Percentiles rank a stretch among this genome's conserved stretches.
These are phyloP conservation scores for Athalia rosae DNA, from an alignment of 2,888 invertebrate species.

Conservation along the genomic window DNA sequence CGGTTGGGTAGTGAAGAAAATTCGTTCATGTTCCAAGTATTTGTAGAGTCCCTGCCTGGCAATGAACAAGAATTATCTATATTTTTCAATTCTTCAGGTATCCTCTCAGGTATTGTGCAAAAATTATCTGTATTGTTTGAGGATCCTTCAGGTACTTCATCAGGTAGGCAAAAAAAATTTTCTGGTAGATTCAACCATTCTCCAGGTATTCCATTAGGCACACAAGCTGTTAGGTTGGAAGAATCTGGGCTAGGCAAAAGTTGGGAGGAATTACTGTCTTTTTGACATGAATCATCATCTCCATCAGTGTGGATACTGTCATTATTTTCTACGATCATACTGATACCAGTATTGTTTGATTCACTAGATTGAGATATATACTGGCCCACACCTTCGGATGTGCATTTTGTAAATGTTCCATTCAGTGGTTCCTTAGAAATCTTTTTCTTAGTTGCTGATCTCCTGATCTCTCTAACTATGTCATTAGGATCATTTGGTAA, in stretches of 20 bases:
- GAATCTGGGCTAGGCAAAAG: background rate
- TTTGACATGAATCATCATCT: background rate
- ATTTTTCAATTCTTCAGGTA: background rate
- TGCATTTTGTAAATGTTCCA: background rate
- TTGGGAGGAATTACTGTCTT: slow-evolving; percentile 2
- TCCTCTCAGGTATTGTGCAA: background rate
- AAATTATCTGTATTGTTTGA: background rate
- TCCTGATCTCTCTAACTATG: slow-evolving; percentile 28
- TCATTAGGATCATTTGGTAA: slow-evolving; percentile 3
- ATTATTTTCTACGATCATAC: background rate
- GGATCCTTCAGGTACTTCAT: background rate
- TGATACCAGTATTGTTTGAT: background rate
- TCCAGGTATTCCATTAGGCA: background rate
- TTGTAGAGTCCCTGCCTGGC: background rate
- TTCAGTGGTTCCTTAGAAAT: background rate
- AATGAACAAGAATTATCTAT: background rate
- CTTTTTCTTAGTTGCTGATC: slow-evolving; percentile 19
- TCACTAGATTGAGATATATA: slow-evolving; percentile 19
- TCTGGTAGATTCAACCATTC: background rate
- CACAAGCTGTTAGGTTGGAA: background rate
- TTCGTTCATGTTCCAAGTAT: background rate
- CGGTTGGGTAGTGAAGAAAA: background rate
- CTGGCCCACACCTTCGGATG: slow-evolving; percentile 2
- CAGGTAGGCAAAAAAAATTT: background rate
- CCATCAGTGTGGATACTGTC: background rate